Conservation (phyloP, 2,113 vertebrate genomes). For the Illadopsis cleaveri region DNA sequence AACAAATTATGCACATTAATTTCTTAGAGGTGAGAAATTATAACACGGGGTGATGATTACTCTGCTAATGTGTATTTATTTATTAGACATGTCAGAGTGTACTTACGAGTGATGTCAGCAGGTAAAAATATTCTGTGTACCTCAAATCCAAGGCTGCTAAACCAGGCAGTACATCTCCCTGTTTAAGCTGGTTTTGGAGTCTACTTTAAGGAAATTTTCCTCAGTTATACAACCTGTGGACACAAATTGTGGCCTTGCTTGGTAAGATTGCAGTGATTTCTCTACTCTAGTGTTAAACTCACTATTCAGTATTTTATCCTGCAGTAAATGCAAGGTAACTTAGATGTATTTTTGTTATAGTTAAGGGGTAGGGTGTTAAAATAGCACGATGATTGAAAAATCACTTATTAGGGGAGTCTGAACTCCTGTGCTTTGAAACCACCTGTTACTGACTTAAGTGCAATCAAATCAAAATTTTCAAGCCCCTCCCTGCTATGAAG, state of each 20-base stretch:
- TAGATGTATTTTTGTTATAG: neutral
- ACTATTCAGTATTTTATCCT: neutral
- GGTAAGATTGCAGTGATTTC: neutral
- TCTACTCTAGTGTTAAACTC: neutral
- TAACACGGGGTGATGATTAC: neutral
- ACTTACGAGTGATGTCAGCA: neutral
- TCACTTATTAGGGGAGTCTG: neutral
- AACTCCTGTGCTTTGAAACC: neutral
- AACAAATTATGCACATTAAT: slow-evolving; percentile 21
- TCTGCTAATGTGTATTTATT: slow-evolving; percentile 26
- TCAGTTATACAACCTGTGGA: neutral
- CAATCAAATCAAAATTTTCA: neutral
- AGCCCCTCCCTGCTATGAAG: neutral
- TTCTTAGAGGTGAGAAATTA: slow-evolving; percentile 25
- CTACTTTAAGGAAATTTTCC: neutral
- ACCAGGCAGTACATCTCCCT: neutral
- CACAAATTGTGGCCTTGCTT: neutral
- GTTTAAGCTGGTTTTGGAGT: neutral
- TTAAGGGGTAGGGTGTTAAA: neutral
- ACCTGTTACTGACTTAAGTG: neutral
- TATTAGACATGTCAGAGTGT: neutral
- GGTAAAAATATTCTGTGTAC: neutral
- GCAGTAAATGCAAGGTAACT: neutral
- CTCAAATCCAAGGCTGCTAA: neutral
- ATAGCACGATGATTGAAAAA: neutral